Evolutionary conservation across 2,113 vertebrate species (phyloP).

Genomic region (Scopus umbretta): DNA sequence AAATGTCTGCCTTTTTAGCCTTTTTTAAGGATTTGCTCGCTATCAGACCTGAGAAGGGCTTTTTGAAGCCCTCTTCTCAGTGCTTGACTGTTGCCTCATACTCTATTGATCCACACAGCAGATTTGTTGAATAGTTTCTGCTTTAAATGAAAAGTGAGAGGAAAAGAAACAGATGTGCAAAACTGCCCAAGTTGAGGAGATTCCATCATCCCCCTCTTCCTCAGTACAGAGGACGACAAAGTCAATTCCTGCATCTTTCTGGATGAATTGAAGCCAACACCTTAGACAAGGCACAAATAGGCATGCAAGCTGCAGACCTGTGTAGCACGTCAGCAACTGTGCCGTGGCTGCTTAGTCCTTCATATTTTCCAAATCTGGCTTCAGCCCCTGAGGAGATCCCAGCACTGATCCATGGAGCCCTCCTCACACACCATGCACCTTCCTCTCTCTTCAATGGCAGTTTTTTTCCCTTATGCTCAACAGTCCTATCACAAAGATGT

Average conservation of each 20-base stretch:
- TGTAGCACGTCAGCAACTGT: fast-evolving
- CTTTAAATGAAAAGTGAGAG: neutral
- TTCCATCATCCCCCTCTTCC: neutral
- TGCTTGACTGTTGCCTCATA: neutral
- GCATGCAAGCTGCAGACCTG: neutral
- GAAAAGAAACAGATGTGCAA: neutral
- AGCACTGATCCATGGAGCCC: neutral
- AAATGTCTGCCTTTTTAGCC: neutral
- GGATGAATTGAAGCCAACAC: neutral
- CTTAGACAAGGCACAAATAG: neutral
- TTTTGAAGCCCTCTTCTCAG: neutral
- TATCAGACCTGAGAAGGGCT: neutral
- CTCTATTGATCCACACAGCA: neutral
- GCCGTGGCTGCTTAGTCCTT: neutral
- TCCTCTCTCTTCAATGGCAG: neutral
- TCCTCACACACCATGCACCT: neutral
- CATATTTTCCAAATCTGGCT: neutral
- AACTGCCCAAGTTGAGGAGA: neutral
- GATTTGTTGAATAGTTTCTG: neutral
- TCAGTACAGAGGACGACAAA: neutral
- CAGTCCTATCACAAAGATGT: fast-evolving
- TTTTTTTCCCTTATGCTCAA: fast-evolving
- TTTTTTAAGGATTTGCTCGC: neutral
- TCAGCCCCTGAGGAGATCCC: neutral
- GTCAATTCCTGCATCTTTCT: neutral